phyloP scores from a whole-genome alignment of 2,888 invertebrate genomes.

The Anoplius nigerrimus region DNA sequence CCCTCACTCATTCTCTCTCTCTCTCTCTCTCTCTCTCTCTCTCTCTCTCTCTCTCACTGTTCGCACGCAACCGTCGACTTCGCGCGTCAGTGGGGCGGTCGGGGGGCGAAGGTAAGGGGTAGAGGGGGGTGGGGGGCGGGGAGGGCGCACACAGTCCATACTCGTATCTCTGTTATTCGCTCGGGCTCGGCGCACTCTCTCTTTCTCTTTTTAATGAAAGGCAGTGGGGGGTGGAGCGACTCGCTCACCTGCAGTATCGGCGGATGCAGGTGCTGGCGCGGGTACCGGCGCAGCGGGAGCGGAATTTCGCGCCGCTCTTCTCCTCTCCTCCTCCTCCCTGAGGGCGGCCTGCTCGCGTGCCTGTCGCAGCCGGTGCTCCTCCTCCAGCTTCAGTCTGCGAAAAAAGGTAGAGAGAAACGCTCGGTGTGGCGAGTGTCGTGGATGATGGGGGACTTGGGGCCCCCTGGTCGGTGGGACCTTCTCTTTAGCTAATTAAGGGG shows the following conservation, averaged over 20 bases:
- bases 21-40: not conserved
- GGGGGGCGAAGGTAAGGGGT: not conserved
- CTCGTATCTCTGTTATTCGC: not conserved
- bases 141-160: not conserved
- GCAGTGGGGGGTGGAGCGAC: conserved; percentile 74
- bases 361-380: conserved; percentile 81
- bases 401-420: too few species aligned
- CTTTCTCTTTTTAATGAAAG: conserved; percentile 70
- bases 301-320: conserved; percentile 71
- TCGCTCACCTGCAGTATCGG: conserved; percentile 74
- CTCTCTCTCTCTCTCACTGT: not conserved
- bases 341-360: conserved; percentile 79
- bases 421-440: too few species aligned
- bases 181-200: conserved; percentile 40
- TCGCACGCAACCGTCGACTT: not conserved
- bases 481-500: too few species aligned
- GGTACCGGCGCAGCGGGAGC: conserved; percentile 69
- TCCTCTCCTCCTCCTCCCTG: conserved; percentile 77
- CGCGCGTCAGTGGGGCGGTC: conserved; percentile 1
- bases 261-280: conserved; percentile 71
- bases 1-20: not conserved
- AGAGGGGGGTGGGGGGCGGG: not conserved
- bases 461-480: too few species aligned
- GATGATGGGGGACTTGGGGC: too few species aligned
- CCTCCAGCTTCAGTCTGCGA: conserved; percentile 81